These are phyloP conservation scores for Musca domestica DNA, from an alignment of 1,140 invertebrate genomes.

Conservation along the genomic window DNA sequence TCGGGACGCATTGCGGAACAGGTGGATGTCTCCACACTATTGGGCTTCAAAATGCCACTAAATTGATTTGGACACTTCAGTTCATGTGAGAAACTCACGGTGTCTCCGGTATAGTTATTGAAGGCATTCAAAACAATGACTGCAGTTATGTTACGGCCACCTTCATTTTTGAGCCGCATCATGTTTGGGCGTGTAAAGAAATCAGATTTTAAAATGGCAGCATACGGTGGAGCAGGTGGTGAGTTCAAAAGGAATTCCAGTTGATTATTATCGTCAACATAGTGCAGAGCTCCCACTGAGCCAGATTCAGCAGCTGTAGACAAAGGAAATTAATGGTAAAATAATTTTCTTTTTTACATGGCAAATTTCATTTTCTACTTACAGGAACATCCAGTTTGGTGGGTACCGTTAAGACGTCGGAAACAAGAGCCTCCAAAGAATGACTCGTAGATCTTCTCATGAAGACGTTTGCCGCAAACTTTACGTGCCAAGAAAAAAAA, in stretches of 20 bases:
- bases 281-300: constrained; percentile 81
- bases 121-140: constrained; percentile 58
- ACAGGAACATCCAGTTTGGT: constrained; percentile 90
- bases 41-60: constrained; percentile 55
- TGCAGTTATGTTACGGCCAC: constrained; percentile 58
- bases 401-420: constrained; percentile 84
- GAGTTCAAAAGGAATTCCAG: constrained; percentile 70
- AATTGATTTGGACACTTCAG: constrained; percentile 80
- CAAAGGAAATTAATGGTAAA: background rate
- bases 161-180: constrained; percentile 54
- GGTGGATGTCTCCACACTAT: constrained; percentile 34
- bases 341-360: background rate
- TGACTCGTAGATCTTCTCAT: constrained; percentile 77
- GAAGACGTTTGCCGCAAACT: constrained; percentile 56
- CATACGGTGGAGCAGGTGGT: constrained; percentile 69
- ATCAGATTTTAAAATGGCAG: constrained; percentile 64
- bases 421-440: constrained; percentile 78
- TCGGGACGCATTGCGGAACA: constrained; percentile 49
- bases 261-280: constrained; percentile 64
- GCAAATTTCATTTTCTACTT: constrained; percentile 56
- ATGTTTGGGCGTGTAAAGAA: constrained; percentile 62
- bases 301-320: constrained; percentile 64
- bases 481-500: background rate
- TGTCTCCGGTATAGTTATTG: constrained; percentile 40
- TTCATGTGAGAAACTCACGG: constrained; percentile 66